phyloP scores from a whole-genome alignment of 2,888 invertebrate species.

The Pecten maximus region DNA sequence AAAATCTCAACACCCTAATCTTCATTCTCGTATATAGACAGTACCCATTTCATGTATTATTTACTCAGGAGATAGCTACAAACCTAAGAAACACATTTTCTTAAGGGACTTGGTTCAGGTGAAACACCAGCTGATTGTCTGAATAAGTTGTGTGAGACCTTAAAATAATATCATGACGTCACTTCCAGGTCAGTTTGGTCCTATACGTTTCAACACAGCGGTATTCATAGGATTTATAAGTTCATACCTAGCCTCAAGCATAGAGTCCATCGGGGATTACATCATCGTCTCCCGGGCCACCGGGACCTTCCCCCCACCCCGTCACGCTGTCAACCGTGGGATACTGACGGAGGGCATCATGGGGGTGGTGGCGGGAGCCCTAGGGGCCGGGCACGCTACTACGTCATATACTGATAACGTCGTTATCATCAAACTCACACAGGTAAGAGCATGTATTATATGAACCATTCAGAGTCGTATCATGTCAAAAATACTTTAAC shows the following conservation, averaged over 20 bases:
- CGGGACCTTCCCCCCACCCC: constrained; percentile 63
- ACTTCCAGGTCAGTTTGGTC: constrained; percentile 74
- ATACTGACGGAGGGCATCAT: constrained; percentile 72
- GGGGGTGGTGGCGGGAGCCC: constrained; percentile 68
- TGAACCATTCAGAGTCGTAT: too few species aligned
- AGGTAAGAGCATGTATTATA: constrained; percentile 53
- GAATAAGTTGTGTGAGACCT: too few species aligned
- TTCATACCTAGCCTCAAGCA: constrained; percentile 67
- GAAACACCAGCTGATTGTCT: too few species aligned
- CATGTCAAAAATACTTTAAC: too few species aligned
- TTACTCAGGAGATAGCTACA: too few species aligned
- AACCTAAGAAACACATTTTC: too few species aligned
- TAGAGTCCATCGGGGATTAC: constrained; percentile 75
- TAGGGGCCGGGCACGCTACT: constrained; percentile 73
- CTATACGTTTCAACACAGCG: constrained; percentile 65
- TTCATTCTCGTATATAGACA: too few species aligned
- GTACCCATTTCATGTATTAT: too few species aligned
- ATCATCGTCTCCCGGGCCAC: constrained; percentile 67
- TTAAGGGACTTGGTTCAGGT: too few species aligned
- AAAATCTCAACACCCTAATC: too few species aligned
- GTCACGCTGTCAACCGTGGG: constrained; percentile 72
- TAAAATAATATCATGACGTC: too few species aligned
- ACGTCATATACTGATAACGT: constrained; percentile 72
- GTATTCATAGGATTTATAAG: constrained; percentile 69
- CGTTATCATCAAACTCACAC: constrained; percentile 61